phyloP scores from a whole-genome alignment of 2,113 vertebrate genomes.

The Siniperca knerii region DNA sequence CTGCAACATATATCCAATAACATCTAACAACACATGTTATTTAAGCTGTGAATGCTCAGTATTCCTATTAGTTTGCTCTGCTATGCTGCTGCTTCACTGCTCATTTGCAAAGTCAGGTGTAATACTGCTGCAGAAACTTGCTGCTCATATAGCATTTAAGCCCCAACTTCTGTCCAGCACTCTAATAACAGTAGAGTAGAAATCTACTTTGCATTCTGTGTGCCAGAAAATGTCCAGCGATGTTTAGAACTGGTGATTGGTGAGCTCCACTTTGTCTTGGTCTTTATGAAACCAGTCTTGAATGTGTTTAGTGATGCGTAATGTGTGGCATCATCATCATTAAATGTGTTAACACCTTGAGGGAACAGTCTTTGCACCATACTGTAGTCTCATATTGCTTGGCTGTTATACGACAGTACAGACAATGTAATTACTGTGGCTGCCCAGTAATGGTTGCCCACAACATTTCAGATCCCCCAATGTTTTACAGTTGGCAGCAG shows the following conservation, averaged over 20 bases:
- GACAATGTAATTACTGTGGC: not conserved
- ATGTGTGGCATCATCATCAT: not conserved
- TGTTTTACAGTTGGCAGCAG: not conserved
- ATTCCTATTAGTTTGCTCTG: not conserved
- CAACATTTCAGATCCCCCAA: not conserved
- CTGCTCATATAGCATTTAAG: not conserved
- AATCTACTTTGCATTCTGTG: conserved; percentile 2
- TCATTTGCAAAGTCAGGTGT: not conserved
- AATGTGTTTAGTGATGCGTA: not conserved
- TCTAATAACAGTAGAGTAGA: not conserved
- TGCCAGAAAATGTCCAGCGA: not conserved
- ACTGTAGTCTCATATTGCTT: not conserved
- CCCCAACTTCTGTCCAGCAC: not conserved
- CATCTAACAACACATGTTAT: not conserved
- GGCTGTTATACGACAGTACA: not conserved
- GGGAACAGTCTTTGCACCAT: not conserved
- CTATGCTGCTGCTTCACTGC: not conserved
- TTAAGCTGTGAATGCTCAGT: not conserved
- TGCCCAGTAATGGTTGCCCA: not conserved
- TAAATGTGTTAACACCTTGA: not conserved
- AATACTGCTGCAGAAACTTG: not conserved
- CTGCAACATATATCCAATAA: not conserved
- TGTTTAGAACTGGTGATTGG: not conserved
- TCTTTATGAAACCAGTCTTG: not conserved
- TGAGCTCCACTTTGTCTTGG: no score